Evolutionary conservation across 1,140 invertebrate species (phyloP).

Genomic region (Mercenaria mercenaria): DNA sequence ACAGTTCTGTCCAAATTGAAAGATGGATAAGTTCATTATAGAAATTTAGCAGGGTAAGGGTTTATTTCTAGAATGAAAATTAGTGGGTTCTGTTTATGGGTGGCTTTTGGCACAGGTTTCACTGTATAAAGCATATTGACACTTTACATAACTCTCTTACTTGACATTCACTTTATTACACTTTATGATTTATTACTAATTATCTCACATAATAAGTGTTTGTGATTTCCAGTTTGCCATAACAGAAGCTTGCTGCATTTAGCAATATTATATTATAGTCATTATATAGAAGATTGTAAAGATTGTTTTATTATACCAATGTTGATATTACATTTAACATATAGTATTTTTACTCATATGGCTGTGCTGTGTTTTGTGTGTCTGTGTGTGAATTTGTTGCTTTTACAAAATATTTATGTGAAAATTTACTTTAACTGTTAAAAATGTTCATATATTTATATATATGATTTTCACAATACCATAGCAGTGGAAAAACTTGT

Average conservation of each 20-base stretch:
- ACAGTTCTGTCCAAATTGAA: too few species aligned
- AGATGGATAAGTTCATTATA: too few species aligned
- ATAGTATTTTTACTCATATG: slow-evolving; percentile 27
- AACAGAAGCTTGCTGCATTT: neutral
- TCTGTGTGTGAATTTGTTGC: neutral
- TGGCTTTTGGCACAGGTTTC: neutral
- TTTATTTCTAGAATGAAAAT: too few species aligned
- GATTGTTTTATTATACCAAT: slow-evolving; percentile 2
- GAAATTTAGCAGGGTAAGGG: too few species aligned
- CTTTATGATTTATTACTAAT: neutral
- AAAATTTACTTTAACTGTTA: too few species aligned
- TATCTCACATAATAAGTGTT: neutral
- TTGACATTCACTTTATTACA: neutral
- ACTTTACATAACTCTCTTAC: neutral
- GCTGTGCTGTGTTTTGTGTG: neutral
- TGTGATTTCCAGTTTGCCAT: neutral
- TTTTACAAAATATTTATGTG: neutral
- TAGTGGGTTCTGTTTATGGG: neutral
- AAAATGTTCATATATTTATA: too few species aligned
- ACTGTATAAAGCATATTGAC: neutral
- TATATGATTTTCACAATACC: too few species aligned
- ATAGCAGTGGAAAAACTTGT: too few species aligned
- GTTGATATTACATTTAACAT: slow-evolving; percentile 15
- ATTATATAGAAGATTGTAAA: neutral
- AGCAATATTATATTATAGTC: slow-evolving; percentile 16